phyloP scores from a whole-genome alignment of 2,113 vertebrate genomes.

The Laticauda laticaudata region DNA sequence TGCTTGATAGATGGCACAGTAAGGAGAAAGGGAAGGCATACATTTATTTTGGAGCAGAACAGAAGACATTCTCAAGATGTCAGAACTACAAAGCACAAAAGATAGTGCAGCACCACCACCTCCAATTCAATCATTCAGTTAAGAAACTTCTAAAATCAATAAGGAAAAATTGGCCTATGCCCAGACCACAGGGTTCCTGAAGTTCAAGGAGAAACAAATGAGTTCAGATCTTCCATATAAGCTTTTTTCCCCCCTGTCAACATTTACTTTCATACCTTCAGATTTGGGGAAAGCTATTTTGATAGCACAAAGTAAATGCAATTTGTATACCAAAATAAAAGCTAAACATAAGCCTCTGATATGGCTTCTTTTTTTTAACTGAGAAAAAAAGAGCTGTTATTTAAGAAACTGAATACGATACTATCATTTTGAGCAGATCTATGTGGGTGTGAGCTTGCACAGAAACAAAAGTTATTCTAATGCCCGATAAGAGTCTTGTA shows the following conservation, averaged over 20 bases:
- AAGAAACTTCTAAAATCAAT: not conserved
- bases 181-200: not conserved
- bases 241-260: not conserved
- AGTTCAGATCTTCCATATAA: not conserved
- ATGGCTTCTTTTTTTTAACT: not conserved
- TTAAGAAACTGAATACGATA: constrained; percentile 47
- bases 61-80: not conserved
- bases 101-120: not conserved
- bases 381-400: constrained; percentile 44
- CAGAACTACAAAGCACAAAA: not conserved
- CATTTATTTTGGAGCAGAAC: not conserved
- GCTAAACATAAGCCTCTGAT: constrained; percentile 42
- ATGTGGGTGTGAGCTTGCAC: constrained; percentile 38
- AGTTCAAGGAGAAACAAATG: not conserved
- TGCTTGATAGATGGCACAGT: not conserved
- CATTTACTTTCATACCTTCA: constrained; percentile 49
- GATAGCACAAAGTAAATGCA: constrained; percentile 27
- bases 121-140: not conserved
- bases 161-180: not conserved
- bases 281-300: constrained; percentile 52
- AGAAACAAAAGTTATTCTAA: constrained; percentile 53
- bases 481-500: constrained; percentile 34
- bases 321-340: constrained; percentile 56
- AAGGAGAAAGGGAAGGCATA: not conserved
- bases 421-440: constrained; percentile 54